phyloP scores from a whole-genome alignment of 2,797 vertebrate genomes.

The Neosilurus mollespiculum region DNA sequence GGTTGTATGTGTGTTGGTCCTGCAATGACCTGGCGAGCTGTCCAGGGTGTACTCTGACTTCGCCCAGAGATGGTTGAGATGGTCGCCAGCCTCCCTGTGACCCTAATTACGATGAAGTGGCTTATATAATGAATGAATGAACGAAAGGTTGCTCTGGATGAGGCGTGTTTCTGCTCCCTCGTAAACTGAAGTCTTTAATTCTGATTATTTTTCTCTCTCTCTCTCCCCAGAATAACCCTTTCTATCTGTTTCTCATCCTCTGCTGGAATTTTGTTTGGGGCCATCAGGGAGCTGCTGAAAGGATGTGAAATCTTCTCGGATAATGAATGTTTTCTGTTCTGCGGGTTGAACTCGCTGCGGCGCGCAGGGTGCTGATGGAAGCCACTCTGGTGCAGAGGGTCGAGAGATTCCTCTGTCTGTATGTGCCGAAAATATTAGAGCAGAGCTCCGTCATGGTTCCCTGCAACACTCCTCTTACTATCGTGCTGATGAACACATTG shows the following conservation, averaged over 20 bases:
- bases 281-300: slow-evolving; percentile 64
- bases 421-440: slow-evolving; percentile 56
- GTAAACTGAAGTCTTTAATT: too few relatives aligned
- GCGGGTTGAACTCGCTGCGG: slow-evolving; percentile 62
- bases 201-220: not conserved
- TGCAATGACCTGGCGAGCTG: too few relatives aligned
- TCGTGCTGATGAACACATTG: not conserved
- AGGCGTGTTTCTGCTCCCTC: too few relatives aligned
- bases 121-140: too few relatives aligned
- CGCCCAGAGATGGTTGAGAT: too few relatives aligned
- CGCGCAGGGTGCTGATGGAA: slow-evolving; percentile 61
- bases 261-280: slow-evolving; percentile 63
- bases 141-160: too few relatives aligned
- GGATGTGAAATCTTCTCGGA: slow-evolving; percentile 57
- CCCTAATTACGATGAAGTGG: too few relatives aligned
- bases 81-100: too few relatives aligned
- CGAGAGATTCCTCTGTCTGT: slow-evolving; percentile 53
- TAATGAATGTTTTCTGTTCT: slow-evolving; percentile 72
- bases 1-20: too few relatives aligned
- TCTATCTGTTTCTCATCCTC: slow-evolving; percentile 52
- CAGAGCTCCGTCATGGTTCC: slow-evolving; percentile 50
- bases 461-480: slow-evolving; percentile 4
- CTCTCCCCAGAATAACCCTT: not conserved
- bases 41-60: too few relatives aligned
- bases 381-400: slow-evolving; percentile 54